Evolutionary conservation across 1,140 invertebrate genomes (phyloP).

Genomic region (Laodelphax striatellus): DNA sequence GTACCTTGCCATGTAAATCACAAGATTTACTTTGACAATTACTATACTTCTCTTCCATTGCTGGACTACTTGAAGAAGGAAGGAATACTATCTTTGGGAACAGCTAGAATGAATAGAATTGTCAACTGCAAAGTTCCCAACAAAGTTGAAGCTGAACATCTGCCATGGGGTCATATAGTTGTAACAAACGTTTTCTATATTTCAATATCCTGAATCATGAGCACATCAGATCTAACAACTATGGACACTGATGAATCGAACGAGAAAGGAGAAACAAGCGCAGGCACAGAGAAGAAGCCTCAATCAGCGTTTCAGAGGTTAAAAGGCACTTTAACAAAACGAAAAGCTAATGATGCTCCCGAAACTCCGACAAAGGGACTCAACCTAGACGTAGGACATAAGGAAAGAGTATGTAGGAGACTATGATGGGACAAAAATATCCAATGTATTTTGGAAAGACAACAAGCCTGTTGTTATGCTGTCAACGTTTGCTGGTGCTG

Average conservation of each 20-base stretch:
- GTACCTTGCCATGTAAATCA: slow-evolving; percentile 9
- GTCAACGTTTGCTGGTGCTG: slow-evolving; percentile 29
- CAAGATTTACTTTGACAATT: slow-evolving; percentile 25
- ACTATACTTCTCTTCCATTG: slow-evolving; percentile 18
- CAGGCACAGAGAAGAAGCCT: too few species aligned
- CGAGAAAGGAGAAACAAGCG: too few species aligned
- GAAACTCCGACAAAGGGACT: too few species aligned
- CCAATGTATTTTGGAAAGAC: slow-evolving; percentile 19
- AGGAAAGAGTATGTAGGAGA: slow-evolving; percentile 10
- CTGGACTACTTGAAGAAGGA: slow-evolving; percentile 15
- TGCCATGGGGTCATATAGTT: slow-evolving; percentile 14
- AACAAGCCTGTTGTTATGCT: too few species aligned
- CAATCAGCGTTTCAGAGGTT: too few species aligned
- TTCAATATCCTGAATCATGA: too few species aligned
- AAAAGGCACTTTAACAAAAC: too few species aligned
- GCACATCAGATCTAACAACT: too few species aligned
- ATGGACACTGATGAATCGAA: too few species aligned
- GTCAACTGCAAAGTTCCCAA: slow-evolving; percentile 15
- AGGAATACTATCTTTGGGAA: slow-evolving; percentile 17
- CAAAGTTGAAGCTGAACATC: slow-evolving; percentile 17
- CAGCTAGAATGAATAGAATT: slow-evolving; percentile 16
- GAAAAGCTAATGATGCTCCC: too few species aligned
- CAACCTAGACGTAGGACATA: too few species aligned
- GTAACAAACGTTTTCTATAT: too few species aligned
- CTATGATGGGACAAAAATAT: slow-evolving; percentile 14